phyloP scores from a whole-genome alignment of 2,113 vertebrate genomes.

The Phylloscopus trochiloides region DNA sequence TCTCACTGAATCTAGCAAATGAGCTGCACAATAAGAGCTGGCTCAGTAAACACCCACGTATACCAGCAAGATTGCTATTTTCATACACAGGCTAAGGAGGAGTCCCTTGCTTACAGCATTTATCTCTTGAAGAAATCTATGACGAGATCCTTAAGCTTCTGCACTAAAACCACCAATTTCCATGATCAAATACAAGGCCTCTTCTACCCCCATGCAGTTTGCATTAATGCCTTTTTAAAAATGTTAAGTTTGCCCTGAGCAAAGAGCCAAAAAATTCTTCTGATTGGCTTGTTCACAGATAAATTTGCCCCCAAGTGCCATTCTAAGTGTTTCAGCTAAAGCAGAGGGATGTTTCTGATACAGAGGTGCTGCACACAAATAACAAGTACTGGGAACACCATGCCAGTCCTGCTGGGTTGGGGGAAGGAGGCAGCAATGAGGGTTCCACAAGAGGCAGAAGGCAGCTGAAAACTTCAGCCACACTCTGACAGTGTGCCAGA shows the following conservation, averaged over 20 bases:
- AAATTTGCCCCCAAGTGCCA: rapidly evolving
- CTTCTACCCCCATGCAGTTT: background rate
- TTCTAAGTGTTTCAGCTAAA: background rate
- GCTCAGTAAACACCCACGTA: background rate
- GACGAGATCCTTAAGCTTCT: background rate
- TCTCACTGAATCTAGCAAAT: background rate
- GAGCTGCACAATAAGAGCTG: rapidly evolving
- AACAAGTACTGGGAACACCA: background rate
- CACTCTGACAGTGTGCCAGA: background rate
- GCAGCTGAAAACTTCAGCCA: background rate
- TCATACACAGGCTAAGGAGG: background rate
- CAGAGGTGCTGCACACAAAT: background rate
- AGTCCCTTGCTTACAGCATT: background rate
- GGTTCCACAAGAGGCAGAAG: background rate
- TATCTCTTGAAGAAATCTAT: background rate
- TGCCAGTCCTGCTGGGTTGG: background rate
- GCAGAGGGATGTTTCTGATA: background rate
- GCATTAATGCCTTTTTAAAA: background rate
- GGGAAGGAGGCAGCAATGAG: background rate
- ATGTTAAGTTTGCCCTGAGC: background rate
- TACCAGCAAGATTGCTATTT: background rate
- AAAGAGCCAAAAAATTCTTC: background rate
- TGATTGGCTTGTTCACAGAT: background rate
- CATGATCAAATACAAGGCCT: background rate
- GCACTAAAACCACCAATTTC: background rate